Evolutionary conservation across 2,113 vertebrate genomes (phyloP), one percentile per base, ranked within the genome.

Genomic region (Antechinus stuartii): DNA sequence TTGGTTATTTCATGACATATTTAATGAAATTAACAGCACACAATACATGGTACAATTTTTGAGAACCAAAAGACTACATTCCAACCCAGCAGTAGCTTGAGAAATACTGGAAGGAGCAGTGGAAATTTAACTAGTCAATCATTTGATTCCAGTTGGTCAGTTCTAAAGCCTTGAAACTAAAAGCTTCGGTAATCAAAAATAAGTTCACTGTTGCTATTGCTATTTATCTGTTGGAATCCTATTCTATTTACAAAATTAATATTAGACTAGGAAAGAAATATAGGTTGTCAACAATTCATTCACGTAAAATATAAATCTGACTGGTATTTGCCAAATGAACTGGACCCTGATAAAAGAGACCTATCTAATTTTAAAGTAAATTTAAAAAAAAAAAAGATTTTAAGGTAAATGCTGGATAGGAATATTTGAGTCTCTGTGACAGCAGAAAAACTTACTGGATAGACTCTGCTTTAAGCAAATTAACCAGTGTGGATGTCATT

Each of bases 351-450:
- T 42, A 84, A 84, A 84, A 84, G 57, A 95, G 47, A 19, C 3
- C n/a, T 93, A 24, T 54, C 95, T 89, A 61, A 93, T 27, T 52
- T 52, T 52, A 52, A 52, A 52, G 50, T 52, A 52, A 52, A 52
- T 52, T 52, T 0, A 52, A 52, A 11, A 11, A 52, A 52, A 52
- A 49, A 49, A 49, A 49, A 92, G 42, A 89, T 95, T 93, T 2
- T 0, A 27, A 30, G 0, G n/a, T 84, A 93, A 93, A 30, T 52
- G 25, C 35, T 61, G 91, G 46, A 54, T 53, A 8, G 3, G 52
- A n/a, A 50, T 90, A 49, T 68, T 94, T 56, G 92, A 94, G 53
- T 94, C 55, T 16, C 92, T 57, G 76, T n/a, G 91, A 54, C 27
- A 91, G 4, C 19, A 91, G 92, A 46, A 92, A 96, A 96, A 92